A percentile compares a stretch with the other conserved stretches of the same genome.
Evolutionary conservation across 1,140 invertebrate genomes (phyloP).

Genomic region (Cephus cinctus): DNA sequence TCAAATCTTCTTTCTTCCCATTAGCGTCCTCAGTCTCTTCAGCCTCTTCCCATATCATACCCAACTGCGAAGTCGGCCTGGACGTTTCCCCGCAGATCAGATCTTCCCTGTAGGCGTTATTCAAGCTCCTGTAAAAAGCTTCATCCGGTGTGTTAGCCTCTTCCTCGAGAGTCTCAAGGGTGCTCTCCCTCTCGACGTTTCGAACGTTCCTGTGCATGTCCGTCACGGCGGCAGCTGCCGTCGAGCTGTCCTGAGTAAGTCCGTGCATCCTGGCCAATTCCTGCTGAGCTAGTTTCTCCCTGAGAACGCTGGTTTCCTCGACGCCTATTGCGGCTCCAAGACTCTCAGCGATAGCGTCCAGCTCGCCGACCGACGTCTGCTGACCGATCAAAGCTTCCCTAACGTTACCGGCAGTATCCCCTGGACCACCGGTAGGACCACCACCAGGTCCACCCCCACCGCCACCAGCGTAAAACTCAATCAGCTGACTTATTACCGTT

Average conservation of each 20-base stretch:
- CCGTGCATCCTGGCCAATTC: conserved; percentile 49
- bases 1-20: conserved; percentile 42
- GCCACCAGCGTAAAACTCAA: conserved; percentile 70
- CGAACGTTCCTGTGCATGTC: conserved; percentile 51
- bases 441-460: conserved; percentile 35
- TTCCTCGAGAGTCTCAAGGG: conserved; percentile 53
- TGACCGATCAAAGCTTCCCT: conserved; percentile 36
- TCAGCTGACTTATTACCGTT: conserved; percentile 83
- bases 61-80: conserved; percentile 67
- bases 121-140: conserved; percentile 84
- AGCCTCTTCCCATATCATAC: conserved; percentile 78
- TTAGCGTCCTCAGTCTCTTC: conserved; percentile 55
- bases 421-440: too few species aligned
- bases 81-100: conserved; percentile 65
- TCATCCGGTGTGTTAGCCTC: conserved; percentile 70
- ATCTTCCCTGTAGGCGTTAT: conserved; percentile 83
- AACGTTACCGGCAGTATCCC: conserved; percentile 33
- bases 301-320: conserved; percentile 43
- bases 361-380: conserved; percentile 39
- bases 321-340: conserved; percentile 45
- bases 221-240: conserved; percentile 44
- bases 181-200: conserved; percentile 51
- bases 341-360: conserved; percentile 48
- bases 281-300: conserved; percentile 47
- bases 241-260: conserved; percentile 39